Evolutionary conservation across 2,797 vertebrate species (phyloP).

Genomic region (Gadopsis bispinosus): DNA sequence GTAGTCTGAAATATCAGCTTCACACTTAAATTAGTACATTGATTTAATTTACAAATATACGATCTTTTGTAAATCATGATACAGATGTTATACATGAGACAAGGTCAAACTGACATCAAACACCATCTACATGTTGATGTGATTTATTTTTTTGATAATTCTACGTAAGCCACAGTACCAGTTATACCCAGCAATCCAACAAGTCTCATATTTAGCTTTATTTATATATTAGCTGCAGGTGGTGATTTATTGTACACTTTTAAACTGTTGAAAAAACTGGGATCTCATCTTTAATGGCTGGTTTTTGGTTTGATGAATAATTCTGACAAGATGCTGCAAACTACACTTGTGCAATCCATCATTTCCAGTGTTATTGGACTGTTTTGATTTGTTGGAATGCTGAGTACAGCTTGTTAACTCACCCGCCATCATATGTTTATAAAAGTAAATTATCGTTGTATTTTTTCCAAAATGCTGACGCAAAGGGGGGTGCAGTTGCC

Average conservation of each 20-base stretch:
- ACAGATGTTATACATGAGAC: not conserved
- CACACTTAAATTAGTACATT: not conserved
- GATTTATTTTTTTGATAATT: not conserved
- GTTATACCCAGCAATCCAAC: not conserved
- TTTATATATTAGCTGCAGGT: not conserved
- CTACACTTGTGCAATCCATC: not conserved
- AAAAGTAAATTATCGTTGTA: not conserved
- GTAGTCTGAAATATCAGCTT: too few relatives aligned
- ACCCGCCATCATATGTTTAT: not conserved
- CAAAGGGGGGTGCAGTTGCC: too few relatives aligned
- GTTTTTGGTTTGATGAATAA: not conserved
- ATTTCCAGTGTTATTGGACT: not conserved
- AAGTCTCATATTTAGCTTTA: too few relatives aligned
- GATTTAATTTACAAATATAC: not conserved
- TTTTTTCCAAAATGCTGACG: too few relatives aligned
- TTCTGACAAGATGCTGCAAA: not conserved
- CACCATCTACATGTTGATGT: not conserved
- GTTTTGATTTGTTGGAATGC: too few relatives aligned
- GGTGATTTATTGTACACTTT: not conserved
- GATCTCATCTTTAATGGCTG: not conserved
- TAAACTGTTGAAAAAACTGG: not conserved
- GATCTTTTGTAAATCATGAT: not conserved
- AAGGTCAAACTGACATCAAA: not conserved
- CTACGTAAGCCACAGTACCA: not conserved
- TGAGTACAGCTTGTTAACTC: not conserved